phyloP scores from a whole-genome alignment of 2,888 invertebrate species.

The Graphium colonna region DNA sequence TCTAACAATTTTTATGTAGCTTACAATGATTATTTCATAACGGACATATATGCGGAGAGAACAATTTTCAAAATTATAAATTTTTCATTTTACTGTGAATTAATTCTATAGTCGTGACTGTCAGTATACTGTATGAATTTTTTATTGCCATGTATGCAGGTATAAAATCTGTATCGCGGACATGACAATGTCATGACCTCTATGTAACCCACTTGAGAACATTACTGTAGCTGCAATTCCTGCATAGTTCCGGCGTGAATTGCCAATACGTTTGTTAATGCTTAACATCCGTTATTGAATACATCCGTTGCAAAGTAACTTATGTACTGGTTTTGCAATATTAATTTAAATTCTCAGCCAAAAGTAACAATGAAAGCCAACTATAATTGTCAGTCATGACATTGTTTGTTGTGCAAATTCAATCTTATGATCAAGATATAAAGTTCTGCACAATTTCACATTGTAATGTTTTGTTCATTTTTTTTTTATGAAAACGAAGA shows the following conservation, averaged over 20 bases:
- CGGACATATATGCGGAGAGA: neutral
- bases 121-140: neutral
- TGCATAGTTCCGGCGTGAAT: conserved; percentile 6
- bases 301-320: neutral
- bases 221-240: neutral
- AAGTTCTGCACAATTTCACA: no score
- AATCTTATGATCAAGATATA: no score
- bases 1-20: neutral
- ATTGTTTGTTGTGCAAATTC: no score
- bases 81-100: neutral
- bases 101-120: neutral
- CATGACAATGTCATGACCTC: conserved; percentile 18
- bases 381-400: no score
- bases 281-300: conserved; percentile 4
- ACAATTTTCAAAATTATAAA: neutral
- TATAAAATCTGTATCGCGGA: neutral
- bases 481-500: no score
- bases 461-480: no score
- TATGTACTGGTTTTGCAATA: neutral
- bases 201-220: conserved; percentile 6
- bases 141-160: neutral
- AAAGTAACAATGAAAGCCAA: no score
- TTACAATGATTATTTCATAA: neutral
- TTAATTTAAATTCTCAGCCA: no score
- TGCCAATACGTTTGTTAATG: neutral